Evolutionary conservation across 2,888 invertebrate species (phyloP).

Genomic region (Leptinotarsa peninsularis): DNA sequence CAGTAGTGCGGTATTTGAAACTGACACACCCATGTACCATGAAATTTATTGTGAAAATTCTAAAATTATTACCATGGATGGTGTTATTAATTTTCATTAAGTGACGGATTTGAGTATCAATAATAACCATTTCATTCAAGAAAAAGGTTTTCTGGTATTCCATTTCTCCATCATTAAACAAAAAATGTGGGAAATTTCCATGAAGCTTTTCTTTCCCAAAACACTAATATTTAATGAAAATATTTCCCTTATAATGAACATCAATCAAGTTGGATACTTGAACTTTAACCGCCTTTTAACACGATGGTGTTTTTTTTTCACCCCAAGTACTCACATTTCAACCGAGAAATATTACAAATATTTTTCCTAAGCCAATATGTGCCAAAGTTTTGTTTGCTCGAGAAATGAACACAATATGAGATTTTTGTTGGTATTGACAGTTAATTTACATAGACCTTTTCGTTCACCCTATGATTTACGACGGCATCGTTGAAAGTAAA

Average conservation of each 20-base stretch:
- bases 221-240: too few relatives aligned
- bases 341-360: constrained; percentile 11
- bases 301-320: not conserved
- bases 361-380: constrained; percentile 18
- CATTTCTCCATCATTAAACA: too few relatives aligned
- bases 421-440: constrained; percentile 27
- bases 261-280: not conserved
- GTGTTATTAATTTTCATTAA: too few relatives aligned
- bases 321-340: not conserved
- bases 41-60: too few relatives aligned
- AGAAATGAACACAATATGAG: constrained; percentile 20
- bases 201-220: too few relatives aligned
- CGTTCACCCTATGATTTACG: constrained; percentile 28
- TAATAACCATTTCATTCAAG: too few relatives aligned
- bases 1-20: too few relatives aligned
- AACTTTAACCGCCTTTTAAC: not conserved
- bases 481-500: constrained; percentile 24
- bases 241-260: not conserved
- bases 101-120: too few relatives aligned
- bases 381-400: constrained; percentile 2
- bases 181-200: too few relatives aligned
- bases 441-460: constrained; percentile 33
- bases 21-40: too few relatives aligned
- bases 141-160: too few relatives aligned
- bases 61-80: too few relatives aligned